Evolutionary conservation across 2,888 invertebrate species (phyloP).

Genomic region (Aradus depressus): DNA sequence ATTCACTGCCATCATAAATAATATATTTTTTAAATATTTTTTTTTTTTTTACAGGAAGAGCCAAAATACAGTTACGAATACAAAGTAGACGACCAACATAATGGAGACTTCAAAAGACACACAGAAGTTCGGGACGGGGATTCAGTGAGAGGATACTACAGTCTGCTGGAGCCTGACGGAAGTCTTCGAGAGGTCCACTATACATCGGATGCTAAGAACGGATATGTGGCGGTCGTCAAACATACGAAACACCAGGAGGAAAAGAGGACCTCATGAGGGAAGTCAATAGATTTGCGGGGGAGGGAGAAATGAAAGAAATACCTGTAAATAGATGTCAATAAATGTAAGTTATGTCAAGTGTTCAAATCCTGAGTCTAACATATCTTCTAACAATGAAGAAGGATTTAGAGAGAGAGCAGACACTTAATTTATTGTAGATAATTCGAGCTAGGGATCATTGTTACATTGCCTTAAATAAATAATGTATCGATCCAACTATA

Average conservation of each 20-base stretch:
- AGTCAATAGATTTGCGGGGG: neutral
- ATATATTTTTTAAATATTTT: too few relatives aligned
- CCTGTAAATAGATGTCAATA: too few relatives aligned
- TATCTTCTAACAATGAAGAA: too few relatives aligned
- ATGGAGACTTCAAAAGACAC: slow-evolving; percentile 20
- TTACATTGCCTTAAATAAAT: too few relatives aligned
- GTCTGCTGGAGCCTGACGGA: slow-evolving; percentile 20
- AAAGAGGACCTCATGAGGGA: neutral
- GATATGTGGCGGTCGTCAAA: slow-evolving; percentile 6
- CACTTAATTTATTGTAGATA: too few relatives aligned
- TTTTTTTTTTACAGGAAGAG: slow-evolving; percentile 5
- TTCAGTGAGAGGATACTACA: slow-evolving; percentile 19
- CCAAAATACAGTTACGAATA: slow-evolving; percentile 19
- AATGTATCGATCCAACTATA: too few relatives aligned
- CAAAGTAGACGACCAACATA: slow-evolving; percentile 21
- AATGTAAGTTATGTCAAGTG: neutral
- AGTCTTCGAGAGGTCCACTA: slow-evolving; percentile 6
- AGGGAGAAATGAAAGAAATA: neutral
- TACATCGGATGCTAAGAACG: slow-evolving; percentile 17
- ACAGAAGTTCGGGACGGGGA: slow-evolving; percentile 15
- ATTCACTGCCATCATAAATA: neutral
- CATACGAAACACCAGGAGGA: neutral
- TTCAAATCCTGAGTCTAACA: too few relatives aligned
- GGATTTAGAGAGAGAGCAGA: too few relatives aligned
- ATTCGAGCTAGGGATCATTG: too few relatives aligned